Conservation (phyloP, 1,140 invertebrate species). For the Ceratina australensis region DNA sequence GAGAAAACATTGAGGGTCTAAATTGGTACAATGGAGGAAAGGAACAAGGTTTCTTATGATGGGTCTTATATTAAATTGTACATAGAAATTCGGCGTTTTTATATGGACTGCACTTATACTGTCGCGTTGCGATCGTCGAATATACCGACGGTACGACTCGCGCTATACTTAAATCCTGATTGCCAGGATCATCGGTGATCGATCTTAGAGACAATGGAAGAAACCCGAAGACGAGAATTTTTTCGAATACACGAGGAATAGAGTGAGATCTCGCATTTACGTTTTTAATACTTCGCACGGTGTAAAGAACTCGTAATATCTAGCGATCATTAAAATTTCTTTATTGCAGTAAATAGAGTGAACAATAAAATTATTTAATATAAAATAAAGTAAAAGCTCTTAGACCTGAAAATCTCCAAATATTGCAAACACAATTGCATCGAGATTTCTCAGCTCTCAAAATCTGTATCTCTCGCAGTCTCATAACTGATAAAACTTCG, state of each 20-base stretch:
- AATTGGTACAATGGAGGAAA: background rate
- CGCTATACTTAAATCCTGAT: background rate
- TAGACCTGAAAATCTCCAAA: too few species aligned
- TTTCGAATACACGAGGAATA: background rate
- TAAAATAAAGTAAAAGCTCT: too few species aligned
- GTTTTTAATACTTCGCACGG: background rate
- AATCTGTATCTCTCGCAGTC: background rate
- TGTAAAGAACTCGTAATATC: too few species aligned
- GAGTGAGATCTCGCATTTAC: background rate
- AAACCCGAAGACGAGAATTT: background rate
- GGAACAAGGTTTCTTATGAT: background rate
- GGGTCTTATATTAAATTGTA: conserved; percentile 10
- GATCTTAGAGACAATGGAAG: background rate
- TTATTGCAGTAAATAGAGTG: too few species aligned
- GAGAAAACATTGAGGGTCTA: too few species aligned
- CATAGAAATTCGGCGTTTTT: conserved; percentile 28
- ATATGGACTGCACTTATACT: too few species aligned
- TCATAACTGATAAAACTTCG: too few species aligned
- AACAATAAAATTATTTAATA: too few species aligned
- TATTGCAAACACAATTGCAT: too few species aligned
- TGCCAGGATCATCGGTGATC: background rate
- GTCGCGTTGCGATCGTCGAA: too few species aligned
- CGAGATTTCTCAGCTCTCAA: background rate
- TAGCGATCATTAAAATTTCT: too few species aligned
- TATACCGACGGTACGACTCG: too few species aligned